Evolutionary conservation across 23 tunicate genomes (phyloP), one percentile per base, ranked within the genome.

Genomic region (Oikopleura dioica): DNA sequence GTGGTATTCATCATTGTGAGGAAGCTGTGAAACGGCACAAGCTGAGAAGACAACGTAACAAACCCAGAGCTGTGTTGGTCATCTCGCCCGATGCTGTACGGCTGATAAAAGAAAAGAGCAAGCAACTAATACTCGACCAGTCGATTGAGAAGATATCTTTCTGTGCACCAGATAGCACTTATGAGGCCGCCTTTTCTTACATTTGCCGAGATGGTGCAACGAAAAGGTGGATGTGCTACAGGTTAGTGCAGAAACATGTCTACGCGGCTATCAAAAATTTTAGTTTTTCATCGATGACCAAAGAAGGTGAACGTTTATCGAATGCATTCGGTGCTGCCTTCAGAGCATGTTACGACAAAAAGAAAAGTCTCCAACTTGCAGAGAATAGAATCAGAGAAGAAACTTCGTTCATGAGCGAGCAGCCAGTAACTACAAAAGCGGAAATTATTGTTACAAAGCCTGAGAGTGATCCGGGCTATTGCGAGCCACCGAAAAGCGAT

Each of bases 311-410:
- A 59, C 81, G 99, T 21, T 50, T 94, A 24, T 83, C 88, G 37
- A 95, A 94, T 44, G 99, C 99, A 21, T 95, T 94, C 50, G 99
- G 99, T 5, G 87, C 95, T 63, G 99, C 99, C 26, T 94, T 94
- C 44, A 92, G 87, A 36, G 95, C 95, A 0, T 94, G 99, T 68
- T 77, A 83, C 37, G 99, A 94, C 68, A 86, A 84, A 83, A 94
- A 94, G 76, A 87, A 94, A 59, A 83, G 4, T 23, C 33, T 63
- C 30, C 30, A 63, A 28, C 72, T 12, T 12, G 72, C 72, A 2
- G 72, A 63, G 16, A 31, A n/a, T n/a, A n/a, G n/a, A n/a, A n/a
- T n/a, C n/a, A n/a, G n/a, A n/a, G n/a, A n/a, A n/a, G n/a, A n/a
- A n/a, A n/a, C n/a, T n/a, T n/a, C n/a, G n/a, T n/a, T n/a, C n/a